Base-by-base conservation (phyloP, 2,888 invertebrate genomes). In the Dicycla oo region DNA sequence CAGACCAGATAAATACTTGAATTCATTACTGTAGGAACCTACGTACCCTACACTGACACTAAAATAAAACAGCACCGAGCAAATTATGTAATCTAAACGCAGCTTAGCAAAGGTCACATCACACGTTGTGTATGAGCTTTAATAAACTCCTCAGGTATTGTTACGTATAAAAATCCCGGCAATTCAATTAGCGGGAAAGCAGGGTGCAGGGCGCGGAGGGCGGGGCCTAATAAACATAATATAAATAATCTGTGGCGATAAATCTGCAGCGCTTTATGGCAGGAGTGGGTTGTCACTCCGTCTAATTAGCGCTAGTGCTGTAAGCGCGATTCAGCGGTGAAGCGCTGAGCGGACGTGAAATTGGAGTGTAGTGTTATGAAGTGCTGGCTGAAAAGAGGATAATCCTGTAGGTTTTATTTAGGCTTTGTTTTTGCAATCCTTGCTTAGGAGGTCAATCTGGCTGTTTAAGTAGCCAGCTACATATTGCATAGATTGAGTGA, bases 171-270 rank as follows among this genome's bases (percentile, higher is more conserved):
- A 94, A 95, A 95, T 95, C 95, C 90, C 88, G 88, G 95, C 93
- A 93, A 95, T 96, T 96, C 95, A 96, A 96, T 96, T 95, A 96
- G 93, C 88, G 90, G 92, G 92, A 95, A 95, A 95, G 95, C 94
- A 88, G 90, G 93, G 81, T 81, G 82, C 89, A 89, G 90, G 91
- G 91, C 81, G 88, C 87, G 90, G 90, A 90, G 93, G 94, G 94
- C 91, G 93, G 92, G 90, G 94, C 90, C 95, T 95, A 95, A 95
- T 95, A 95, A 95, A 95, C 95, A 95, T 95, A 95, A 95, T 95
- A 95, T 95, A 95, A 96, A 95, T 96, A 95, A 95, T 96, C 95
- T 95, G 92, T 84, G 91, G 93, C 94, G 94, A 95, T 95, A 96
- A 95, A 95, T 95, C 96, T 95, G 95, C 93, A 93, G 92, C 94